Percentiles rank a stretch among this genome's conserved stretches.
Conservation (phyloP, 1,140 invertebrate genomes). For the Lycorma delicatula region DNA sequence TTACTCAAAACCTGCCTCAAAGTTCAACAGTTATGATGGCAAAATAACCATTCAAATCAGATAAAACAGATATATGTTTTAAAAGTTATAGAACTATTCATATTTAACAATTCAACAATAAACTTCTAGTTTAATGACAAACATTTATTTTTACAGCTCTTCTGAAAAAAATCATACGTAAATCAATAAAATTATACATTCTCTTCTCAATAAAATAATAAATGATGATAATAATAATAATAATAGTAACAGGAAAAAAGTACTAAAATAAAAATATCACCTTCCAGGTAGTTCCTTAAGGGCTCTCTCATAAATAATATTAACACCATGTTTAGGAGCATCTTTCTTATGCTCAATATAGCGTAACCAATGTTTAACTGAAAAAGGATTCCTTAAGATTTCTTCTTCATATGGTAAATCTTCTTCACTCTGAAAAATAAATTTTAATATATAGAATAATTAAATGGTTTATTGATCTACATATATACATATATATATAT, state of each 20-base stretch:
- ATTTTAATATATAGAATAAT: background rate
- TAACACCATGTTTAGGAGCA: slow-evolving; percentile 68
- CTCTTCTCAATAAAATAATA: background rate
- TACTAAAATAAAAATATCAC: slow-evolving; percentile 35
- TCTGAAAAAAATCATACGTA: too few species aligned
- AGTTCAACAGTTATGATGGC: too few species aligned
- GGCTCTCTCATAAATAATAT: slow-evolving; percentile 91
- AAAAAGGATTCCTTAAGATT: slow-evolving; percentile 92
- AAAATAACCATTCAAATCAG: too few species aligned
- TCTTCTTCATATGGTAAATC: slow-evolving; percentile 98
- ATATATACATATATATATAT: too few species aligned
- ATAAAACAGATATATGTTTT: too few species aligned
- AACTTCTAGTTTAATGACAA: too few species aligned
- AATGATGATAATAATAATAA: slow-evolving; percentile 6
- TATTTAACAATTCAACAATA: too few species aligned
- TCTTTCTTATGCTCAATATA: slow-evolving; percentile 95
- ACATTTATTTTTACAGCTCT: too few species aligned
- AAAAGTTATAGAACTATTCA: too few species aligned
- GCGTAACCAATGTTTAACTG: slow-evolving; percentile 94
- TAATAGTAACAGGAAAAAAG: too few species aligned
- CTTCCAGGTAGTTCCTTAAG: slow-evolving; percentile 91
- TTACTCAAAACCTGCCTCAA: too few species aligned
- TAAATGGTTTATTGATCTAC: too few species aligned
- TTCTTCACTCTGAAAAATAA: slow-evolving; percentile 65
- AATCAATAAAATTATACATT: background rate